Evolutionary conservation across 2,797 vertebrate genomes (phyloP).

Genomic region (Micromesistius poutassou): DNA sequence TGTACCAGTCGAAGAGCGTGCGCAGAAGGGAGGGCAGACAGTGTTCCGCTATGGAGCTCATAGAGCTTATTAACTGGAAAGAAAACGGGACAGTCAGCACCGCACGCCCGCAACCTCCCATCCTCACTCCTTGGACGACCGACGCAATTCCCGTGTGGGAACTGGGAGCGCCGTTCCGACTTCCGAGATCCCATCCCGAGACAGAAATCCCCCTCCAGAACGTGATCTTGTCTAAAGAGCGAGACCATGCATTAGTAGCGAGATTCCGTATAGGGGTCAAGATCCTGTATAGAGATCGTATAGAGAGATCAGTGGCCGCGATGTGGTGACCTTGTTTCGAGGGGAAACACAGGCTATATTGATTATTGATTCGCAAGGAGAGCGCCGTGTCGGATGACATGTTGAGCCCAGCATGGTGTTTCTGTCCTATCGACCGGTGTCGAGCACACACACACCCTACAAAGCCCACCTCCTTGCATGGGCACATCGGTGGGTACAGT

Average conservation of each 20-base stretch:
- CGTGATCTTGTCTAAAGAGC: not conserved
- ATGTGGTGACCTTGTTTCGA: constrained; percentile 3
- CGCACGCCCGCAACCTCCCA: not conserved
- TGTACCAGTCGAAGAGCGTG: constrained; percentile 99
- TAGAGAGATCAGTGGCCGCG: not conserved
- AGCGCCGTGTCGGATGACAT: constrained; percentile 16
- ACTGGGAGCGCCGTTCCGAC: not conserved
- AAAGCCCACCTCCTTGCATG: constrained; percentile 5
- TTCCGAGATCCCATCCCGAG: not conserved
- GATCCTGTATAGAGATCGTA: not conserved
- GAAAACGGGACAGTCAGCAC: constrained; percentile 3
- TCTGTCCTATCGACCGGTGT: constrained; percentile 16
- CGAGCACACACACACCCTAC: not conserved
- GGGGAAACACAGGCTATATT: constrained; percentile 13
- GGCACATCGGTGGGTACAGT: not conserved
- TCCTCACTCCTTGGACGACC: not conserved
- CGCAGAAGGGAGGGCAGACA: constrained; percentile 98
- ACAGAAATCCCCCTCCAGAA: not conserved
- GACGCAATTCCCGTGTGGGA: not conserved
- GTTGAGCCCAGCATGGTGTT: constrained; percentile 9
- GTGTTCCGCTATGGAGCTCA: constrained; percentile 99
- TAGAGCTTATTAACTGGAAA: constrained; percentile 97
- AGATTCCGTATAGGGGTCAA: not conserved
- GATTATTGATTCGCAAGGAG: constrained; percentile 17
- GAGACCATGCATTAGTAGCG: not conserved